phyloP scores from a whole-genome alignment of 2,113 vertebrate genomes.

The Nycticorax nycticorax region DNA sequence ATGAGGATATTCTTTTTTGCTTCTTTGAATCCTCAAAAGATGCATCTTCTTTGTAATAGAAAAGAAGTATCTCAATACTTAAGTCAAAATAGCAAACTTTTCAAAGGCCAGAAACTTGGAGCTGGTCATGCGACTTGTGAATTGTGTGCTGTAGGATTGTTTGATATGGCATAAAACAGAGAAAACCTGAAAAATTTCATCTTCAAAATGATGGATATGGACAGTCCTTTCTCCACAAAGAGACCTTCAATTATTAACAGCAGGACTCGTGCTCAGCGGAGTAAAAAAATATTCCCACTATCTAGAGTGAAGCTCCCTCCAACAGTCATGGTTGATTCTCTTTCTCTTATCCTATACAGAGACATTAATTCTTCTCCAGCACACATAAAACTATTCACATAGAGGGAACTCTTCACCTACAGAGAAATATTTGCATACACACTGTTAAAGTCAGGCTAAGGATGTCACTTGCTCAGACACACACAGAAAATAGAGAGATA shows the following conservation, averaged over 20 bases:
- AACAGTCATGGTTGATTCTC: conserved; percentile 37
- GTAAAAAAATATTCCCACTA: conserved; percentile 19
- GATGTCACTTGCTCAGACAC: conserved; percentile 23
- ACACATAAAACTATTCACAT: conserved; percentile 32
- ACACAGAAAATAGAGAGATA: background rate
- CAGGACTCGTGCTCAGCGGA: conserved; percentile 35
- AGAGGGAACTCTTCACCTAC: conserved; percentile 47
- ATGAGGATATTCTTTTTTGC: conserved; percentile 68
- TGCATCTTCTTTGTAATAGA: conserved; percentile 70
- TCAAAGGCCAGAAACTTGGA: conserved; percentile 70
- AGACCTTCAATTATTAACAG: conserved; percentile 46
- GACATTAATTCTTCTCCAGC: conserved; percentile 45
- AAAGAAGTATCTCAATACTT: conserved; percentile 73
- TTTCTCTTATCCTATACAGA: conserved; percentile 35
- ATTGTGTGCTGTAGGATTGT: conserved; percentile 12
- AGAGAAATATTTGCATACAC: conserved; percentile 20
- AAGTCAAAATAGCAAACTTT: conserved; percentile 75
- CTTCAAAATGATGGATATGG: conserved; percentile 42
- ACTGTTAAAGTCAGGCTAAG: conserved; percentile 46
- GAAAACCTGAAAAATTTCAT: conserved; percentile 4
- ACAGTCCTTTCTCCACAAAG: conserved; percentile 26
- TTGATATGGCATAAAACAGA: conserved; percentile 55
- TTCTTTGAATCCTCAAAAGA: conserved; percentile 77
- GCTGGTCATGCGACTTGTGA: conserved; percentile 16
- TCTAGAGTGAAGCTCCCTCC: conserved; percentile 35